phyloP scores from a whole-genome alignment of 2,797 vertebrate genomes.

The Pitangus sulphuratus region DNA sequence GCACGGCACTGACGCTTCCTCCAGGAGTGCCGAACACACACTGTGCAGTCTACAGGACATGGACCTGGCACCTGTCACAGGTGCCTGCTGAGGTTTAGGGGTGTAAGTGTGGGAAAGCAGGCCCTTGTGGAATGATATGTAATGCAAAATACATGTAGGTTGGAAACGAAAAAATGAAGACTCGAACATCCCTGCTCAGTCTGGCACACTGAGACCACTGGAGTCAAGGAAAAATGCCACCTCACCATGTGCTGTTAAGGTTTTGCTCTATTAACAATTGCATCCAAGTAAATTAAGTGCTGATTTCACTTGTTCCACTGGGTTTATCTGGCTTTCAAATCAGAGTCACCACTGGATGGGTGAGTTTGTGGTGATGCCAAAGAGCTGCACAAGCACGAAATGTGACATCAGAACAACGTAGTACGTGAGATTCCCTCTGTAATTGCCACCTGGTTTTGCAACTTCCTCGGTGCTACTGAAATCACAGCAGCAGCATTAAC shows the following conservation, averaged over 20 bases:
- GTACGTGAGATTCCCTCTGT: not conserved
- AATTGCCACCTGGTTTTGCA: not conserved
- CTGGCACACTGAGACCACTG: too few relatives aligned
- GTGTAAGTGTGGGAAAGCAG: not conserved
- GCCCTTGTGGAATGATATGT: not conserved
- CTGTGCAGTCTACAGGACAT: accelerated
- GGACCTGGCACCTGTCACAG: not conserved
- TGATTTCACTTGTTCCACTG: not conserved
- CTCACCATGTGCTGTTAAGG: not conserved
- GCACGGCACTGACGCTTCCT: accelerated
- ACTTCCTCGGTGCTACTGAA: not conserved
- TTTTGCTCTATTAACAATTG: not conserved
- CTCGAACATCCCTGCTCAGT: not conserved
- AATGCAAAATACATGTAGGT: accelerated
- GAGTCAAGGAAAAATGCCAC: not conserved
- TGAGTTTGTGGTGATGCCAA: not conserved
- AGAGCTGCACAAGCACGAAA: not conserved
- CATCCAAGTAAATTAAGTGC: not conserved
- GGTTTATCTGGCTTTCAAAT: not conserved
- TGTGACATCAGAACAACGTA: not conserved
- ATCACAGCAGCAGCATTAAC: constrained; percentile 9
- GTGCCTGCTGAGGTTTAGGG: not conserved
- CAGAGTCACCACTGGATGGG: not conserved
- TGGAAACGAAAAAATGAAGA: not conserved
- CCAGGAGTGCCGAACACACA: not conserved